Conservation (phyloP, 2,113 vertebrate genomes). For the Hystrix brachyura region DNA sequence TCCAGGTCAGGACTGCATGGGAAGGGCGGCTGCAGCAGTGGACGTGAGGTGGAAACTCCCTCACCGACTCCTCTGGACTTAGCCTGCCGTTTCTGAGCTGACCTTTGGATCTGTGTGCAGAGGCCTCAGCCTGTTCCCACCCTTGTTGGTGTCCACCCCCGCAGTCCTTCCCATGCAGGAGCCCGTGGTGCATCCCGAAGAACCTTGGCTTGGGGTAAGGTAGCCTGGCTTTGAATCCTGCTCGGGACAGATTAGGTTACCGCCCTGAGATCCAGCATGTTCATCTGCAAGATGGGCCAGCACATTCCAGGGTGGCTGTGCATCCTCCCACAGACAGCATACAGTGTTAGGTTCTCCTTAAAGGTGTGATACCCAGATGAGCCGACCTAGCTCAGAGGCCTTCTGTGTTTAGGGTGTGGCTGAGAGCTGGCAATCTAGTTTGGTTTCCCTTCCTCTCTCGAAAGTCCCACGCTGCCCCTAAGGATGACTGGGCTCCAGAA, state of each 20-base stretch:
- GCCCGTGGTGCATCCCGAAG: neutral
- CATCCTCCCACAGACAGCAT: neutral
- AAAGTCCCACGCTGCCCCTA: neutral
- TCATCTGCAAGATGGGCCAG: neutral
- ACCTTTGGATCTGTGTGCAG: neutral
- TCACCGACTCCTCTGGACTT: neutral
- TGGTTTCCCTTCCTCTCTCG: neutral
- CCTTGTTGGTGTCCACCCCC: neutral
- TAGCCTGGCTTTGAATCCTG: neutral
- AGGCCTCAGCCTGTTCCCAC: neutral
- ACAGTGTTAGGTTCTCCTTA: neutral
- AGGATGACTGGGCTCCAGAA: neutral
- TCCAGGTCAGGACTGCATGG: neutral
- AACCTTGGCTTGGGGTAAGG: neutral
- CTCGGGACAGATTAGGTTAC: neutral
- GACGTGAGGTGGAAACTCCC: neutral
- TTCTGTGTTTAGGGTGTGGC: neutral
- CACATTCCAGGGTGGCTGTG: neutral
- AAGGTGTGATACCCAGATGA: neutral
- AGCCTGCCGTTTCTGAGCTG: neutral
- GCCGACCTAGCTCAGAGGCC: neutral
- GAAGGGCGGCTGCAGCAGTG: neutral
- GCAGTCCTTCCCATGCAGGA: neutral
- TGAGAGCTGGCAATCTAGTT: neutral
- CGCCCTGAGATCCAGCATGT: neutral